Evolutionary conservation across 2,888 invertebrate genomes (phyloP), one percentile per base, ranked within the genome.

Genomic region (Gandaritis pyraliata): DNA sequence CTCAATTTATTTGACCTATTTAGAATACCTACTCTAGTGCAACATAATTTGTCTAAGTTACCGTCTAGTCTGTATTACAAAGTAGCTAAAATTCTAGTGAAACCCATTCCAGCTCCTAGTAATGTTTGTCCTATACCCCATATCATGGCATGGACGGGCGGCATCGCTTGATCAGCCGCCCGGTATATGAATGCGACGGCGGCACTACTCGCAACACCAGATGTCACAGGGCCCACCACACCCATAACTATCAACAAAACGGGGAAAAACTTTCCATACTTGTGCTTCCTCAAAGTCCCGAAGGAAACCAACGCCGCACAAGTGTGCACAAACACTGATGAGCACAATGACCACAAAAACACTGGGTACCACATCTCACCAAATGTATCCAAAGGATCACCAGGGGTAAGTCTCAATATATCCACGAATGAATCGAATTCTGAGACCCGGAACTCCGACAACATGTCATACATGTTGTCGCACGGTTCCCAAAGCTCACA

Each of bases 311-410:
- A 90, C 57, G 97, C 97, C 60, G 98, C 98, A 83, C 98, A 96
- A 55, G 95, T 96, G 87, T 98, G 98, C 71, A 98, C 97, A 82
- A 98, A 95, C 78, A 98, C 94, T 53, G 98, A 98, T 12, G 98
- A 98, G 85, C 98, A 97, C 79, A 98, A 93, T 64, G 97, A 97
- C 98, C 98, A 98, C 78, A 98, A 93, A 91, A 98, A 98, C 83
- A 98, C 96, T 82, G 98, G 97, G 87, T 98, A 98, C 98, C 98
- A 98, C 96, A 98, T 98, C 90, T 98, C 98, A 92, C 95, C 92
- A 93, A 96, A 95, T 64, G 95, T 95, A 83, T 94, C 94, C 72
- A 95, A 90, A 60, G 94, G 94, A 76, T 94, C 94, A 70, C 93
- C 93, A 65, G 95, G 93, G 67, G 94, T 94, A 71, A 95, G 87